phyloP scores from a whole-genome alignment of 2,797 vertebrate genomes.

The Philypnodon macrostomus region DNA sequence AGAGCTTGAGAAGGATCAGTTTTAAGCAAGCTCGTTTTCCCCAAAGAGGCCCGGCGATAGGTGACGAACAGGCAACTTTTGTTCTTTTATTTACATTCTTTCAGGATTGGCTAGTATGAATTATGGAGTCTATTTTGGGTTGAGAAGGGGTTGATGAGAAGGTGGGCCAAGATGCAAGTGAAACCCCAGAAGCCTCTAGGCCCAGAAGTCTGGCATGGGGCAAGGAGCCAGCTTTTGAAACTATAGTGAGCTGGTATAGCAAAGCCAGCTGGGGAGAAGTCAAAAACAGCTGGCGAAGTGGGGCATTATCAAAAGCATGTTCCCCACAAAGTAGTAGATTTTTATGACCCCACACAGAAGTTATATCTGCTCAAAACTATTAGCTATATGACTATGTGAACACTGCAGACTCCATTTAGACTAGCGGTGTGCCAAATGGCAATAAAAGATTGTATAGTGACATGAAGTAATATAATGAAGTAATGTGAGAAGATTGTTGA shows the following conservation, averaged over 20 bases:
- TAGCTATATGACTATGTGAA: too few relatives aligned
- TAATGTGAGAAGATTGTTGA: too few relatives aligned
- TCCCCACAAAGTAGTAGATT: too few relatives aligned
- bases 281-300: too few relatives aligned
- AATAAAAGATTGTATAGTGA: too few relatives aligned
- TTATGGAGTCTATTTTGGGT: conserved; percentile 71
- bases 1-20: conserved; percentile 60
- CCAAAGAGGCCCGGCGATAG: conserved; percentile 59
- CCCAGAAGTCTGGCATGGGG: conserved; percentile 31
- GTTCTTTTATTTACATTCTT: conserved; percentile 77
- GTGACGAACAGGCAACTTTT: conserved; percentile 70
- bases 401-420: too few relatives aligned
- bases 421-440: too few relatives aligned
- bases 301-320: too few relatives aligned
- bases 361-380: too few relatives aligned
- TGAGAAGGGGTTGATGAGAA: conserved; percentile 58
- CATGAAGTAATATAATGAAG: too few relatives aligned
- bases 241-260: neutral
- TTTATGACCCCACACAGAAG: too few relatives aligned
- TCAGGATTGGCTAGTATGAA: conserved; percentile 61
- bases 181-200: conserved; percentile 63
- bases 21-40: conserved; percentile 58
- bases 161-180: conserved; percentile 70
- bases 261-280: too few relatives aligned
- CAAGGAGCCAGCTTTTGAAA: conserved; percentile 2